phyloP scores from a whole-genome alignment of 2,113 vertebrate species.

The Pygoscelis antarcticus region DNA sequence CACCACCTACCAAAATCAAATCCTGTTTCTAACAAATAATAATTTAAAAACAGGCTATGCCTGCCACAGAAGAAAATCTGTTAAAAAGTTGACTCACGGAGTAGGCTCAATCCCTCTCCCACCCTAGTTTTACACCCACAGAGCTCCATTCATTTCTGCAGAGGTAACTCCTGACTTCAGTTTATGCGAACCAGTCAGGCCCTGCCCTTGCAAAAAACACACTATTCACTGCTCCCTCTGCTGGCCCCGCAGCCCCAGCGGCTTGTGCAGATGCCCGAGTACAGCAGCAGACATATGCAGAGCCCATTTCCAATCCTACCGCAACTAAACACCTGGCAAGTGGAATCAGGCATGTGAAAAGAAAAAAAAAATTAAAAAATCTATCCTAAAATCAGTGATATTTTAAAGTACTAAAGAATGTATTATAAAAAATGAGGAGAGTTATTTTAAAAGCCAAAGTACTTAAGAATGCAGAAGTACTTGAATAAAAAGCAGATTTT shows the following conservation, averaged over 20 bases:
- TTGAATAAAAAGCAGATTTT: not conserved
- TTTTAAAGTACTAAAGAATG: not conserved
- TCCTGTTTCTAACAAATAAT: fast-evolving
- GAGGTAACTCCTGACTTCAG: not conserved
- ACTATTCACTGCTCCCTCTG: slow-evolving; percentile 49
- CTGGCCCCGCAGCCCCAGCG: not conserved
- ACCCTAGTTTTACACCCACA: not conserved
- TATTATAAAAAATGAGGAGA: fast-evolving
- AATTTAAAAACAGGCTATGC: not conserved
- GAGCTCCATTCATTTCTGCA: not conserved
- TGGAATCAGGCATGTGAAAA: not conserved
- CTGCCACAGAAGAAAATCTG: not conserved
- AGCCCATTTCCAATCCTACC: not conserved
- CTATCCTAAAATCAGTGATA: fast-evolving
- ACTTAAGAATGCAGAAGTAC: not conserved
- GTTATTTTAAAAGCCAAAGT: not conserved
- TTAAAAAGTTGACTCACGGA: not conserved
- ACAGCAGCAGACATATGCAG: not conserved
- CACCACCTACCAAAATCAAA: not conserved
- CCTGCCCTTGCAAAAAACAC: not conserved
- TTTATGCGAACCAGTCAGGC: not conserved
- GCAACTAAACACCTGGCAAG: not conserved
- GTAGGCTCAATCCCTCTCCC: not conserved
- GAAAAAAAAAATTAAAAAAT: fast-evolving
- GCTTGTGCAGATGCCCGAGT: not conserved